These are phyloP conservation scores for Notoglanidium macrostoma DNA, from an alignment of 2,797 vertebrate genomes.

Conservation along the genomic window DNA sequence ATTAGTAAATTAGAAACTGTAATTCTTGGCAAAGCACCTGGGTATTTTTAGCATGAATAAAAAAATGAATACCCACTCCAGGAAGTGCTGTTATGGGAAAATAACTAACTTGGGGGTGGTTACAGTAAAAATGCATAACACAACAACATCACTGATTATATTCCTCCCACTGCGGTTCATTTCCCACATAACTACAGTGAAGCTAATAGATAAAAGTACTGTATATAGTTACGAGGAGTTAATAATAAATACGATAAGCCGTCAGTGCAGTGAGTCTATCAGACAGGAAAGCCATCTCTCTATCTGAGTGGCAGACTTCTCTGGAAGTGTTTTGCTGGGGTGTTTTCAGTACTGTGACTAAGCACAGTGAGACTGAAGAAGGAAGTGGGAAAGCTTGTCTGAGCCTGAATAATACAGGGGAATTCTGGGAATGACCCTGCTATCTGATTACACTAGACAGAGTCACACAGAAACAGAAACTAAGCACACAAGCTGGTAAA, in stretches of 20 bases:
- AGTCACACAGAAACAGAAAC: slow-evolving; percentile 27
- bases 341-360: slow-evolving; percentile 14
- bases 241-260: not conserved
- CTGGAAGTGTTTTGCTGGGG: not conserved
- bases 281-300: not conserved
- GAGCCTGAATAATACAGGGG: slow-evolving; percentile 7
- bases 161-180: not conserved
- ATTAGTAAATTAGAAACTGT: not conserved
- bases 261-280: not conserved
- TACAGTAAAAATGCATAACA: not conserved
- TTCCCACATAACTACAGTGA: not conserved
- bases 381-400: slow-evolving; percentile 3
- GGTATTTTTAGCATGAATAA: not conserved
- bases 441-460: slow-evolving; percentile 17
- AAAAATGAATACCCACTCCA: not conserved
- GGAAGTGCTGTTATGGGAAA: not conserved
- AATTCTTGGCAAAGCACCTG: not conserved
- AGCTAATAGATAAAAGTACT: not conserved
- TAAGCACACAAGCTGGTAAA: not conserved
- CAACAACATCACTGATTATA: not conserved
- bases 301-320: not conserved
- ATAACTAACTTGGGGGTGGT: not conserved
- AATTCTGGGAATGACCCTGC: slow-evolving; percentile 37
- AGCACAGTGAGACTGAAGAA: not conserved
- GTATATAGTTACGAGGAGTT: not conserved